Conservation (phyloP, 2,888 invertebrate genomes). For the Pseudeuparius sepicola region DNA sequence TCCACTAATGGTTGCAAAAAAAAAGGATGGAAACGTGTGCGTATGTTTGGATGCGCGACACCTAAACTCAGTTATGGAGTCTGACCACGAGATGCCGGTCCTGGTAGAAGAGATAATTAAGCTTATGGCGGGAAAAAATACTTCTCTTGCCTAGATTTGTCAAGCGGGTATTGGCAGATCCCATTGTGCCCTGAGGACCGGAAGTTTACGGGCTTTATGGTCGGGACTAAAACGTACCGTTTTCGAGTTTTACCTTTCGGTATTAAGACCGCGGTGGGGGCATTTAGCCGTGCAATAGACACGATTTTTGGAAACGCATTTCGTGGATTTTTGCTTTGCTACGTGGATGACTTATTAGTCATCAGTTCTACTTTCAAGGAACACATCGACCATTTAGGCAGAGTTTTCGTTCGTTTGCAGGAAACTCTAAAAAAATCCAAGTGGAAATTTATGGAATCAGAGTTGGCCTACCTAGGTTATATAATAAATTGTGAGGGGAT, state of each 20-base stretch:
- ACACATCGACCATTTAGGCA: constrained; percentile 17
- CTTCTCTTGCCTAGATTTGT: constrained; percentile 22
- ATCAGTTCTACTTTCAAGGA: constrained; percentile 17
- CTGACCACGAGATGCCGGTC: constrained; percentile 15
- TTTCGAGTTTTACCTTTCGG: constrained; percentile 24
- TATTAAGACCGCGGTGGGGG: constrained; percentile 17
- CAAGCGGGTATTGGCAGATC: constrained; percentile 26
- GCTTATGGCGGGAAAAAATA: constrained; percentile 16
- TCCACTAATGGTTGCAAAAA: constrained; percentile 9
- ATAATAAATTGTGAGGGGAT: constrained; percentile 20
- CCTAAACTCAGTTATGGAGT: constrained; percentile 14
- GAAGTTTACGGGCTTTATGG: constrained; percentile 24
- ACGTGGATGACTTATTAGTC: constrained; percentile 21
- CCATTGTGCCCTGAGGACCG: constrained; percentile 17
- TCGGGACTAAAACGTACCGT: constrained; percentile 16
- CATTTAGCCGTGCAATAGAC: constrained; percentile 19
- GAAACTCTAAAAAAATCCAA: constrained; percentile 22
- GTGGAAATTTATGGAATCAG: constrained; percentile 20
- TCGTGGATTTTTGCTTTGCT: constrained; percentile 14
- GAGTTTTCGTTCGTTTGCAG: constrained; percentile 16
- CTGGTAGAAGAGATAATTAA: constrained; percentile 20
- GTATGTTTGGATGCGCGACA: constrained; percentile 12
- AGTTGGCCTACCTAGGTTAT: constrained; percentile 22
- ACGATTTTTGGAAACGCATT: constrained; percentile 17
- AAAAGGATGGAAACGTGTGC: constrained; percentile 12